Base-by-base conservation (phyloP, 2,113 vertebrate genomes). In the Tupaia tana region DNA sequence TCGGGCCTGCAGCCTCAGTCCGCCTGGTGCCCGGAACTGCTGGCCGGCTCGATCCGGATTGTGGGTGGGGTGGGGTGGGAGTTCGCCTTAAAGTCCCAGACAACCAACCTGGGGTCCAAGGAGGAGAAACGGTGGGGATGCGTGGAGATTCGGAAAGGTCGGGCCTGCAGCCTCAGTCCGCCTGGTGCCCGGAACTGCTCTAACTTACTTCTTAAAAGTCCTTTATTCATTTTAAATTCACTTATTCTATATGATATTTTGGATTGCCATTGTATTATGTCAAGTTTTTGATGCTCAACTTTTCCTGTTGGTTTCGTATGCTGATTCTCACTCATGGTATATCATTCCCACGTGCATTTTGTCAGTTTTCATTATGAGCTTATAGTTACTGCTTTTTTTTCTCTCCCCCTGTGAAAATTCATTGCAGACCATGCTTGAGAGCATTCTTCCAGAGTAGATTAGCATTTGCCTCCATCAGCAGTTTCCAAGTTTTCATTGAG, bases 171-270 rank as follows among this genome's bases (percentile, higher is more conserved):
- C n/a, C n/a, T n/a, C n/a, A n/a, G n/a, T n/a, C n/a, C n/a, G n/a
- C n/a, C n/a, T n/a, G n/a, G n/a, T n/a, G n/a, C n/a, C n/a, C n/a
- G n/a, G n/a, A n/a, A n/a, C n/a, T n/a, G n/a, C n/a, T n/a, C n/a
- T n/a, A n/a, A n/a, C n/a, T 86, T 91, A 92, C 31, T 86, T 95
- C 86, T 54, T 43, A 43, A 86, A 95, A 31, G 22, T 54, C 56
- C 56, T 91, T 93, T 86, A 67, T 90, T 92, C 43, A 71, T 92
- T 92, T 81, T 75, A 85, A 86, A 12, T 7, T 75, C 4, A 85
- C 1, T 64, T 82, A 25, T 56, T 89, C n/a, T 69, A 14, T 73
- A 70, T 71, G 71, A 71, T 86, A 29, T 77, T 80, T 82, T 20
- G 89, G 43, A 24, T 20, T 67, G 31, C 24, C 61, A 20, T 43